Base-by-base conservation (phyloP, 2,113 vertebrate species). In the Anser cygnoides region DNA sequence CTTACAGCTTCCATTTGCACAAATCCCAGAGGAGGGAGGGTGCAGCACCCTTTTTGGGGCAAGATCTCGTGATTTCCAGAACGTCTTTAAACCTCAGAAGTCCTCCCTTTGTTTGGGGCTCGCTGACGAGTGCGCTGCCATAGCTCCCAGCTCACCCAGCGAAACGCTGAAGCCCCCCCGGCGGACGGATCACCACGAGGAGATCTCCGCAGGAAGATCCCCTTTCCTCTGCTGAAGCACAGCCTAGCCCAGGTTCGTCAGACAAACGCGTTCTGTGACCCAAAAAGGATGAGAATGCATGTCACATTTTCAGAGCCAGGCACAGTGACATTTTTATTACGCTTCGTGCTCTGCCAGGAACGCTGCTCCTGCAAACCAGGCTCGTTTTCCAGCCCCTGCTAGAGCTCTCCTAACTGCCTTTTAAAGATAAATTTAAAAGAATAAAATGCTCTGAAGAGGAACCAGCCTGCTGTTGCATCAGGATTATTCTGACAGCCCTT, bases 301-400 rank as follows among this genome's bases (percentile, higher is more conserved):
- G 4, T 65, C 84, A 19, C 6, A 0, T 10, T 71, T 75, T 26
- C 5, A n/a, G 50, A 61, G 62, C 66, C n/a, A 0, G 1, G 0
- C 8, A 6, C 23, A 2, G 3, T 5, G 1, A 25, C 52, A 2
- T 1, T 5, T 18, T 35, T 11, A 3, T 8, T 19, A 13, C 50
- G 23, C 46, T 52, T 52, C 35, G 68, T 46, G 26, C 70, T 54
- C 26, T 54, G 70, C 50, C 35, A 31, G 68, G 33, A 68, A 17
- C n/a, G 3, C 0, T 0, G 0, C 20, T 44, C 46, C 85, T 9
- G 23, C 66, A 54, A 10, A 26, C 21, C 63, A 0, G 0, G 28
- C 2, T 0, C 16, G 73, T 46, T 43, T 72, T 35, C 4, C 6
- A 2, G 88, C 61, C 23, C 46, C 46, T 70, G 41, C 75, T 11